phyloP scores from a whole-genome alignment of 2,888 invertebrate species.

The Tetramorium bicarinatum region DNA sequence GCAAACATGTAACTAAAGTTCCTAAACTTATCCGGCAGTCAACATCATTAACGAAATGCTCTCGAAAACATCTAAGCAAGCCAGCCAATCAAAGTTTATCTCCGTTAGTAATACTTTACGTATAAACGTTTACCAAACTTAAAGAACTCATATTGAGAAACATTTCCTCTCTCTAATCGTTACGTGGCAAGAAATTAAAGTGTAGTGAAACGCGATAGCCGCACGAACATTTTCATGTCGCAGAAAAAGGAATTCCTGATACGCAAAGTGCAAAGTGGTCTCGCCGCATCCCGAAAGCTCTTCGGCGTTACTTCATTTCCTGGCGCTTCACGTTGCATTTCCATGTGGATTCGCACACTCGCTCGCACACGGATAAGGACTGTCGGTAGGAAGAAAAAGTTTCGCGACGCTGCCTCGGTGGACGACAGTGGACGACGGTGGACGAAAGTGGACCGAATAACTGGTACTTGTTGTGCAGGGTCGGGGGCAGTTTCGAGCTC shows the following conservation, averaged over 20 bases:
- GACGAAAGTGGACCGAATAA: conserved; percentile 70
- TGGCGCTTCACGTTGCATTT: conserved; percentile 54
- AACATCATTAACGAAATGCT: conserved; percentile 29
- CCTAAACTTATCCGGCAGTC: background rate
- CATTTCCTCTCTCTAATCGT: conserved; percentile 49
- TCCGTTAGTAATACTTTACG: conserved; percentile 24
- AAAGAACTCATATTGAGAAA: conserved; percentile 22
- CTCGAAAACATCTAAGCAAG: conserved; percentile 6
- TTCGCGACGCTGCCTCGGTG: conserved; percentile 61
- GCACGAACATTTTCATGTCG: conserved; percentile 57
- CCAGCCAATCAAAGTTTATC: conserved; percentile 28
- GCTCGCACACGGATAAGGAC: background rate
- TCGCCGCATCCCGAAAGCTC: conserved; percentile 58
- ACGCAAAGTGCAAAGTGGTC: conserved; percentile 56
- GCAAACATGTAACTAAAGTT: conserved; percentile 8
- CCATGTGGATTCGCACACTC: conserved; percentile 15
- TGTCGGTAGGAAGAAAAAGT: conserved; percentile 68
- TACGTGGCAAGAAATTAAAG: conserved; percentile 69
- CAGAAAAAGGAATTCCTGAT: conserved; percentile 72
- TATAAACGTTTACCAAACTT: conserved; percentile 49
- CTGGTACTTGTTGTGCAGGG: conserved; percentile 68
- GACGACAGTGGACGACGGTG: conserved; percentile 45
- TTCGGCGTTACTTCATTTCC: conserved; percentile 63
- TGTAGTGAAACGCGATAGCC: conserved; percentile 28
- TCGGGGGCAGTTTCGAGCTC: conserved; percentile 72